A percentile compares a stretch with the other conserved stretches of the same genome.
Evolutionary conservation across 2,113 vertebrate genomes (phyloP).

Genomic region (Eolophus roseicapilla): DNA sequence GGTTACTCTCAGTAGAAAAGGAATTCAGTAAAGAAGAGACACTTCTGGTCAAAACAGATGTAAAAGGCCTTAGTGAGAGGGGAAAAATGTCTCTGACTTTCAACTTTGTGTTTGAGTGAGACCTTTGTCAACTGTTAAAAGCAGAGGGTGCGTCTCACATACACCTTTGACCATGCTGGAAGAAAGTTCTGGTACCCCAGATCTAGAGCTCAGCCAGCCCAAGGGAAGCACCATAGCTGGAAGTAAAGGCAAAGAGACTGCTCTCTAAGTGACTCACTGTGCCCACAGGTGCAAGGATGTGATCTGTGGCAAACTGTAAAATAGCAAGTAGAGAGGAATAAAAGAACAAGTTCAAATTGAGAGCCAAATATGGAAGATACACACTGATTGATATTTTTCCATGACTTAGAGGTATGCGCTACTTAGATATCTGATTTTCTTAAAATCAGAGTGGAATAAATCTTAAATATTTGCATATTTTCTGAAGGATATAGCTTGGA

Average conservation of each 20-base stretch:
- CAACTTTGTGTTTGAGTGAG: not conserved
- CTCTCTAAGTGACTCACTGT: not conserved
- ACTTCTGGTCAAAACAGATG: not conserved
- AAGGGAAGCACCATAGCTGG: not conserved
- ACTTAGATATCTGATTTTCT: not conserved
- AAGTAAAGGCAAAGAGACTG: not conserved
- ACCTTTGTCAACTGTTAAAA: not conserved
- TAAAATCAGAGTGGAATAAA: not conserved
- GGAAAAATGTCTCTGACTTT: not conserved
- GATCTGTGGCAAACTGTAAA: not conserved
- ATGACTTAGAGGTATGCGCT: not conserved
- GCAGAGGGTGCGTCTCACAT: not conserved
- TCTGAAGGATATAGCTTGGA: not conserved
- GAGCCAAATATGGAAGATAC: not conserved
- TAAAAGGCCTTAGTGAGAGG: rapidly evolving
- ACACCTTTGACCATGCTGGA: not conserved
- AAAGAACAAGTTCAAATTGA: not conserved
- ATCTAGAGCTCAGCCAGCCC: not conserved
- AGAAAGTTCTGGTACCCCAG: not conserved
- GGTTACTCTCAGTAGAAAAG: not conserved
- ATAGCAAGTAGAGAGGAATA: not conserved
- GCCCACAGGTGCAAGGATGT: not conserved
- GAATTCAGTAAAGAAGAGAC: not conserved
- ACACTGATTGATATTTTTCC: not conserved
- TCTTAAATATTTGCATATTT: not conserved